phyloP scores from a whole-genome alignment of 2,888 invertebrate genomes.

The Pediacus dermestoides region DNA sequence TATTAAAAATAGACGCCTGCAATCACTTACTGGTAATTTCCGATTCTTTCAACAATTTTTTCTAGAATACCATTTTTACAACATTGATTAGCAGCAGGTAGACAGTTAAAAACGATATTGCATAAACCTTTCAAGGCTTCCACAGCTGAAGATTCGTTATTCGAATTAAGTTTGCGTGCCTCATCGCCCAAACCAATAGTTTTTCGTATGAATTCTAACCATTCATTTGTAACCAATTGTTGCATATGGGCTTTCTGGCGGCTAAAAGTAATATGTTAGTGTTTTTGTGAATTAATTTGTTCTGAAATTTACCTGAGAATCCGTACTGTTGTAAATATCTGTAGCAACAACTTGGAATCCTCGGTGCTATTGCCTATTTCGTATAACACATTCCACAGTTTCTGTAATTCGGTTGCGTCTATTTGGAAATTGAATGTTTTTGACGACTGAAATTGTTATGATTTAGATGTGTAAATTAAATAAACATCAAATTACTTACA shows the following conservation, averaged over 20 bases:
- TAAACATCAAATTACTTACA: slow-evolving; percentile 39
- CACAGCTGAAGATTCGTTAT: slow-evolving; percentile 58
- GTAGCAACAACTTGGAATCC: slow-evolving; percentile 49
- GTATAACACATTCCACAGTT: slow-evolving; percentile 62
- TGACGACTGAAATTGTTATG: slow-evolving; percentile 50
- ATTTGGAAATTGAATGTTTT: slow-evolving; percentile 56
- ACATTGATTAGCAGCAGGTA: slow-evolving; percentile 59
- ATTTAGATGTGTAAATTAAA: slow-evolving; percentile 3
- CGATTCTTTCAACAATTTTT: slow-evolving; percentile 68
- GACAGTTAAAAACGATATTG: slow-evolving; percentile 80
- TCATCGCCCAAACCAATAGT: slow-evolving; percentile 59
- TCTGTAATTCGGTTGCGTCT: slow-evolving; percentile 49
- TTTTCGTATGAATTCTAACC: slow-evolving; percentile 65
- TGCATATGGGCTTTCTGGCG: slow-evolving; percentile 75
- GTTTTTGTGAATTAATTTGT: too few relatives aligned
- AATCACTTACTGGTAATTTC: slow-evolving; percentile 54
- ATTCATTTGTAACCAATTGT: slow-evolving; percentile 63
- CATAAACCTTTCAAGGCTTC: slow-evolving; percentile 87
- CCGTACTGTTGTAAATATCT: slow-evolving; percentile 60
- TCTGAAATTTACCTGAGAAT: slow-evolving; percentile 59
- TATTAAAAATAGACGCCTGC: slow-evolving; percentile 2
- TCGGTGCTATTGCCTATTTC: slow-evolving; percentile 54
- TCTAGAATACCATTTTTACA: slow-evolving; percentile 63
- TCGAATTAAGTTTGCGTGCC: slow-evolving; percentile 47
- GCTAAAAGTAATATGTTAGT: slow-evolving; percentile 53